Base-by-base conservation (phyloP, 2,113 vertebrate genomes). In the Nothocercus julius region DNA sequence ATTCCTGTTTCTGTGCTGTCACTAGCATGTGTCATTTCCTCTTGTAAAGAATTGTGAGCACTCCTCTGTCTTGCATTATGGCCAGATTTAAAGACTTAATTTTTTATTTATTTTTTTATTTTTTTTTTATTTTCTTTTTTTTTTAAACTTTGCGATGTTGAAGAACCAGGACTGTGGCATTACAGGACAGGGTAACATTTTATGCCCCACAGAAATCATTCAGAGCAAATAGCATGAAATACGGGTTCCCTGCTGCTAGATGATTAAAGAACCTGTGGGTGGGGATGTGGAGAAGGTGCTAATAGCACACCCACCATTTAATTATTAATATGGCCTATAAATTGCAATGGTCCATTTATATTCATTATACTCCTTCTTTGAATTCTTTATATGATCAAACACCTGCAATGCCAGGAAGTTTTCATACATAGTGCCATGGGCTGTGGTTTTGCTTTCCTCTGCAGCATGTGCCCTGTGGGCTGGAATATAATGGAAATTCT, bases 241-340 rank as follows among this genome's bases (percentile, higher is more conserved):
- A 74, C 16, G 73, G 54, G 58, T 85, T 82, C 9, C 38, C 22
- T 82, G n/a, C 24, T 70, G 49, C 1, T 63, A 63, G 24, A 34
- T 80, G 58, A 82, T 92, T 94, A 91, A 92, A 63, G 70, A 86
- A 94, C 9, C 84, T 4, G 9, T 84, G 56, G 76, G 79, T 92
- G 82, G 25, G 78, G 47, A 54, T 53, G 51, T 13, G 66, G 62
- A 67, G 74, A 91, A 85, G 68, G 73, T 87, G 66, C 72, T 83
- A 90, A 76, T 87, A 87, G 67, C 56, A 51, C 70, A 63, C 47
- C 34, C 38, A 62, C 79, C 79, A 85, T 84, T 95, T 90, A 93
- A 92, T 94, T 87, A 94, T 88, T 89, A 82, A 89, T 92, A 34
- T 19, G 49, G 63, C 51, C 76, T 87, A 85, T 90, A 93, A 87